These are phyloP conservation scores for Tromatobia lineatoria DNA, from an alignment of 2,888 invertebrate genomes.

Conservation along the genomic window DNA sequence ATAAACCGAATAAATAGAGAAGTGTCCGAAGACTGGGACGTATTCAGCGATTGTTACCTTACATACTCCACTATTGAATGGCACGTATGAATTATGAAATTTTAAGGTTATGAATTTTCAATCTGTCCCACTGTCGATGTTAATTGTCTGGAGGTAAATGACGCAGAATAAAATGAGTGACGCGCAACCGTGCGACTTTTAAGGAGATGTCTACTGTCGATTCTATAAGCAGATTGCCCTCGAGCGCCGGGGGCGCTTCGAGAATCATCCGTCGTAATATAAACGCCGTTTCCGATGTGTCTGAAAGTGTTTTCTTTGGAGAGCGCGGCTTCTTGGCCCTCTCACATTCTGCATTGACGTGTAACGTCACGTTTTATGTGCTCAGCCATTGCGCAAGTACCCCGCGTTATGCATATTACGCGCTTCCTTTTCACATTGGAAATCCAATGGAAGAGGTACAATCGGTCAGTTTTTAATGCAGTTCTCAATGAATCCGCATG, in stretches of 20 bases:
- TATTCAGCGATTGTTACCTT: no score
- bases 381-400: constrained; percentile 63
- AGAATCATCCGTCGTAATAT: constrained; percentile 18
- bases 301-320: constrained; percentile 23
- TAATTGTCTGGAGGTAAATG: constrained; percentile 8
- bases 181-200: neutral
- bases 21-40: no score
- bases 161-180: constrained; percentile 1
- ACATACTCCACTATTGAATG: neutral
- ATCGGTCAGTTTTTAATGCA: no score
- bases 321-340: constrained; percentile 3
- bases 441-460: constrained; percentile 7
- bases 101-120: neutral
- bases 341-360: constrained; percentile 21
- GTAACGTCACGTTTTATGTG: constrained; percentile 43
- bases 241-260: neutral
- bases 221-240: constrained; percentile 4
- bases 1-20: no score
- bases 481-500: no score
- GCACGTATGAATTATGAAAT: neutral
- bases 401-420: constrained; percentile 55
- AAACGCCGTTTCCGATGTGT: constrained; percentile 34
- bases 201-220: constrained; percentile 2
- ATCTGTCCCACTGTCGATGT: neutral
- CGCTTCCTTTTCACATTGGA: constrained; percentile 59